phyloP scores from a whole-genome alignment of 1,140 invertebrate species.

The Drosophila arawakana region DNA sequence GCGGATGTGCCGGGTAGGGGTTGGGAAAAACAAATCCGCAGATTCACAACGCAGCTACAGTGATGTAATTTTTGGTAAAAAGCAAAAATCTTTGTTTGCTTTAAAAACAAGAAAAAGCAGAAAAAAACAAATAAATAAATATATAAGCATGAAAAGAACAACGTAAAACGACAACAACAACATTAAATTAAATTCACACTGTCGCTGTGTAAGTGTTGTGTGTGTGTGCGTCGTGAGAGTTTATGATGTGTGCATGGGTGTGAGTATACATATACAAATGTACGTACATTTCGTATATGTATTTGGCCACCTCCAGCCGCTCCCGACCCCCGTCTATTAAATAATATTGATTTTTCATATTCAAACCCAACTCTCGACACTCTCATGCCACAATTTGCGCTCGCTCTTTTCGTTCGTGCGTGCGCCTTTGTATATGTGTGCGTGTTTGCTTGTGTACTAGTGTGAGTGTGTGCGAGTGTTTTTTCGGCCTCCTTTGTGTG shows the following conservation, averaged over 20 bases:
- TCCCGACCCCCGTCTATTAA: slow-evolving; percentile 62
- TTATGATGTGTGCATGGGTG: slow-evolving; percentile 19
- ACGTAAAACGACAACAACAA: slow-evolving; percentile 70
- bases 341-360: slow-evolving; percentile 83
- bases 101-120: slow-evolving; percentile 59
- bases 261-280: slow-evolving; percentile 10
- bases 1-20: slow-evolving; percentile 19
- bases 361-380: slow-evolving; percentile 59
- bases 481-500: slow-evolving; percentile 70
- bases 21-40: slow-evolving; percentile 7
- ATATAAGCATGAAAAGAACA: slow-evolving; percentile 54
- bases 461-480: slow-evolving; percentile 36
- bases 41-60: slow-evolving; percentile 40
- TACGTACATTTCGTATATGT: slow-evolving; percentile 54
- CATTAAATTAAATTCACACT: slow-evolving; percentile 70
- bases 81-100: slow-evolving; percentile 72
- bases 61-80: slow-evolving; percentile 68
- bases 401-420: slow-evolving; percentile 51
- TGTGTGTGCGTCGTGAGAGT: slow-evolving; percentile 37
- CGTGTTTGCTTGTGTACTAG: slow-evolving; percentile 20
- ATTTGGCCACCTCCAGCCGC: slow-evolving; percentile 54
- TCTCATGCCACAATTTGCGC: slow-evolving; percentile 50
- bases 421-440: slow-evolving; percentile 44
- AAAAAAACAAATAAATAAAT: slow-evolving; percentile 63
- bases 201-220: slow-evolving; percentile 14